Evolutionary conservation across 2,888 invertebrate species (phyloP).

Genomic region (Melikaiella ostensackeni): DNA sequence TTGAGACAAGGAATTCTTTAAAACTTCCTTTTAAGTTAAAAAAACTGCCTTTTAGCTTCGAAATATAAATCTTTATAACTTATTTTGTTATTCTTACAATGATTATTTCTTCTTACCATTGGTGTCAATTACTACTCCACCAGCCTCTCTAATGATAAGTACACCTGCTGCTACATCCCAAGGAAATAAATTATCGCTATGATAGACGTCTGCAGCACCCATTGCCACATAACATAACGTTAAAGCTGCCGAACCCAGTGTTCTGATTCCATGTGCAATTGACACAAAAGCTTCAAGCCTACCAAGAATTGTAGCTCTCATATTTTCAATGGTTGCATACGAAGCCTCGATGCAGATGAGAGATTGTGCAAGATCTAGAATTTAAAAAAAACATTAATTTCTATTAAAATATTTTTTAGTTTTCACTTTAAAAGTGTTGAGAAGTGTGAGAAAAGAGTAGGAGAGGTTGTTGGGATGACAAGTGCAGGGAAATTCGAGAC

Average conservation of each 20-base stretch:
- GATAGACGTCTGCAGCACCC: constrained; percentile 85
- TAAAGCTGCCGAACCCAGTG: constrained; percentile 86
- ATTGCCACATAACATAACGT: constrained; percentile 86
- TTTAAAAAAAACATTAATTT: not conserved
- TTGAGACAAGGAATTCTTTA: too few relatives aligned
- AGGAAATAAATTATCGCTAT: constrained; percentile 86
- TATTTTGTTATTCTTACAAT: not conserved
- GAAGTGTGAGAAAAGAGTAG: too few relatives aligned
- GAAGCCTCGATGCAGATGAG: constrained; percentile 70
- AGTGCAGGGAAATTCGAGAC: too few relatives aligned
- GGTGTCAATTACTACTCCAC: constrained; percentile 84
- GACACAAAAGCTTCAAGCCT: constrained; percentile 70
- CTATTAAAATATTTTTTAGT: too few relatives aligned
- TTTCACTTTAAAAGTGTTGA: too few relatives aligned
- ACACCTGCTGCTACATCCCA: constrained; percentile 90
- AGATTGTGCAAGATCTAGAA: constrained; percentile 64
- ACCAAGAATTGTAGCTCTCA: constrained; percentile 66
- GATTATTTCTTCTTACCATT: constrained; percentile 76
- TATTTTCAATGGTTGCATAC: constrained; percentile 67
- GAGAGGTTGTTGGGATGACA: too few relatives aligned
- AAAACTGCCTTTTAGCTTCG: too few relatives aligned
- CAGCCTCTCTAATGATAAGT: constrained; percentile 87
- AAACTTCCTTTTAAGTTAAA: too few relatives aligned
- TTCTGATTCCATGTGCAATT: constrained; percentile 80
- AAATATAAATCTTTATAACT: too few relatives aligned